These are phyloP conservation scores for Karalla daura DNA, from an alignment of 2,797 vertebrate genomes.

Conservation along the genomic window DNA sequence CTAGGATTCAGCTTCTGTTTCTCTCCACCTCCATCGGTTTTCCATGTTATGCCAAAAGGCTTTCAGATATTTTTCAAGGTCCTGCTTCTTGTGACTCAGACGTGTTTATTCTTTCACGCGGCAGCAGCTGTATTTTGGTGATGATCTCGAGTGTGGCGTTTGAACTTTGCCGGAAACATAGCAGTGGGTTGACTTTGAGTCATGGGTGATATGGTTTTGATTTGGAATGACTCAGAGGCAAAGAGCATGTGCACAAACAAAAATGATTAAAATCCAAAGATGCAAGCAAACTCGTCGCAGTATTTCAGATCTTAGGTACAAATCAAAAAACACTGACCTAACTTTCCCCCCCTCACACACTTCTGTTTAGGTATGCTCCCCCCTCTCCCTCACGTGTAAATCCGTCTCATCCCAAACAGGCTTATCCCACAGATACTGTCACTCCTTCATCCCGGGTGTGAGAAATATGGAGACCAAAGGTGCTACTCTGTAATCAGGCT, in stretches of 20 bases:
- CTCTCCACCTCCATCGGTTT: neutral
- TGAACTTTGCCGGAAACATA: slow-evolving; percentile 69
- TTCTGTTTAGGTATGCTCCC: slow-evolving; percentile 51
- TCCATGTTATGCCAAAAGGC: no score
- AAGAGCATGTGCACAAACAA: slow-evolving; percentile 7
- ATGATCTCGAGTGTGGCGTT: slow-evolving; percentile 54
- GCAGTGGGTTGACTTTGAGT: slow-evolving; percentile 78
- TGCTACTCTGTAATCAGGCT: slow-evolving; percentile 71
- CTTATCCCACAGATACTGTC: slow-evolving; percentile 66
- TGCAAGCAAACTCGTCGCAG: neutral
- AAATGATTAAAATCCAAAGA: slow-evolving; percentile 3
- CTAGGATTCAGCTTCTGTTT: neutral
- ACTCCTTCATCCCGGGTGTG: slow-evolving; percentile 68
- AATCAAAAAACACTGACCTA: neutral
- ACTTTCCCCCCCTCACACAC: neutral
- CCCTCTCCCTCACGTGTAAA: slow-evolving; percentile 40
- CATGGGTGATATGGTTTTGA: slow-evolving; percentile 67
- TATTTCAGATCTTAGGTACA: neutral
- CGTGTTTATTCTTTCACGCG: slow-evolving; percentile 32
- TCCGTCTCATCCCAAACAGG: slow-evolving; percentile 49
- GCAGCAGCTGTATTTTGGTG: slow-evolving; percentile 65
- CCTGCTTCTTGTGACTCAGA: slow-evolving; percentile 61
- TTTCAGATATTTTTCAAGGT: slow-evolving; percentile 38
- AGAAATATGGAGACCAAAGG: slow-evolving; percentile 67
- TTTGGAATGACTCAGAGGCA: slow-evolving; percentile 76